Percentiles rank a stretch among this genome's conserved stretches.
These are phyloP conservation scores for Drosophila infuscata DNA, from an alignment of 2,888 invertebrate species.

Conservation along the genomic window DNA sequence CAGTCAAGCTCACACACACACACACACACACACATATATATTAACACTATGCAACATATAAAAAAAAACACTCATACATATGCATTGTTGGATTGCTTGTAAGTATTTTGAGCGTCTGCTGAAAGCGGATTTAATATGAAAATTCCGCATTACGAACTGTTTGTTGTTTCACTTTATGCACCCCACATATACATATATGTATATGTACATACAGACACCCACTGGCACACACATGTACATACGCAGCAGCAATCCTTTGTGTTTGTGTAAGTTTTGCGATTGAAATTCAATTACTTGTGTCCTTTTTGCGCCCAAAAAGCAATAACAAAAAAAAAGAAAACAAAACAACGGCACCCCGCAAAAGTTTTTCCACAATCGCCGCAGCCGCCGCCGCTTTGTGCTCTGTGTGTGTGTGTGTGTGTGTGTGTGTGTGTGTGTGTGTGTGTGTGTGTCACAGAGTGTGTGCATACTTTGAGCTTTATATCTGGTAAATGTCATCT, in stretches of 20 bases:
- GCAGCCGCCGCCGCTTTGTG: conserved; percentile 25
- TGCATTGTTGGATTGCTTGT: conserved; percentile 20
- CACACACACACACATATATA: conserved; percentile 26
- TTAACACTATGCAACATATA: conserved; percentile 11
- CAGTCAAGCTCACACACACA: conserved; percentile 49
- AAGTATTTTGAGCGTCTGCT: conserved; percentile 55
- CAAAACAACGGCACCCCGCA: conserved; percentile 42
- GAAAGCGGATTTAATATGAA: conserved; percentile 80
- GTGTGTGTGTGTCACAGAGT: conserved; percentile 12
- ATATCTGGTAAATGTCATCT: conserved; percentile 82
- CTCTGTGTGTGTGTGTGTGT: conserved; percentile 20
- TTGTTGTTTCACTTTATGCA: conserved; percentile 74
- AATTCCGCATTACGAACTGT: conserved; percentile 80
- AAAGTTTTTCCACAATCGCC: conserved; percentile 55
- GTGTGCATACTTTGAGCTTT: conserved; percentile 64
- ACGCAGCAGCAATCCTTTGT: conserved; percentile 42
- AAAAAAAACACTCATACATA: conserved; percentile 6
- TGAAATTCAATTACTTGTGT: conserved; percentile 81
- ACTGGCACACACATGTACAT: conserved; percentile 25
- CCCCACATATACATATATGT: not conserved
- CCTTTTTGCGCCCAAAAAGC: conserved; percentile 70
- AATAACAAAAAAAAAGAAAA: conserved; percentile 39
- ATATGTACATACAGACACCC: not conserved
- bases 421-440: conserved; percentile 3
- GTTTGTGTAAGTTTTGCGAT: conserved; percentile 66